Conservation (phyloP, 2,797 vertebrate species). For the Cygnus olor region DNA sequence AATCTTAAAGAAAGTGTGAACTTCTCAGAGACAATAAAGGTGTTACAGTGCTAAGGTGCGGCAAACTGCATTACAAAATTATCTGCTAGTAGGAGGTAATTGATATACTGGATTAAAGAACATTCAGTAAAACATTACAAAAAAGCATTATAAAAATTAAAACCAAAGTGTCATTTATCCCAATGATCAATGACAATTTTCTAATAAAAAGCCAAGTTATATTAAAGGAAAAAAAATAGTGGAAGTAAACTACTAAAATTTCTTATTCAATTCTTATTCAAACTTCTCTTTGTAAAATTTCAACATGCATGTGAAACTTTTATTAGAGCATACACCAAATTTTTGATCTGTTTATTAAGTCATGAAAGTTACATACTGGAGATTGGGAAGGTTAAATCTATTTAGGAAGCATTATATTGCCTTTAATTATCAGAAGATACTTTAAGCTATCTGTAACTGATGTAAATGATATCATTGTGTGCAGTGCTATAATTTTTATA, state of each 20-base stretch:
- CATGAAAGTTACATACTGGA: neutral
- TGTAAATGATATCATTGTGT: neutral
- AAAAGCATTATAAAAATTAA: neutral
- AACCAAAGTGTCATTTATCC: neutral
- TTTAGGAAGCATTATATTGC: neutral
- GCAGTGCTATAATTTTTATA: neutral
- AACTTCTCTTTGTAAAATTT: neutral
- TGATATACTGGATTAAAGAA: neutral
- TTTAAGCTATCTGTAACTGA: neutral
- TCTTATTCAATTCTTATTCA: neutral
- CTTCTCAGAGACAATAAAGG: neutral
- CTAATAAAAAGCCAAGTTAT: neutral
- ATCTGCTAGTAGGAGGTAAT: neutral
- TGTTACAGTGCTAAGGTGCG: too few species aligned
- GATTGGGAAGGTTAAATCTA: neutral
- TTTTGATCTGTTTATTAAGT: neutral
- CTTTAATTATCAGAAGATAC: neutral
- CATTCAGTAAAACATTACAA: neutral
- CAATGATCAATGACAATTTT: neutral
- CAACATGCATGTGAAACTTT: neutral
- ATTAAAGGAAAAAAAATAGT: neutral
- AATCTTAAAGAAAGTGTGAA: neutral
- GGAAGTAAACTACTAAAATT: neutral
- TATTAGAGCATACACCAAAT: neutral
- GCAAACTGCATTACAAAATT: neutral